Percentiles rank a stretch among this genome's conserved stretches.
phyloP scores from a whole-genome alignment of 2,888 invertebrate species.

The Napeogenes inachia region DNA sequence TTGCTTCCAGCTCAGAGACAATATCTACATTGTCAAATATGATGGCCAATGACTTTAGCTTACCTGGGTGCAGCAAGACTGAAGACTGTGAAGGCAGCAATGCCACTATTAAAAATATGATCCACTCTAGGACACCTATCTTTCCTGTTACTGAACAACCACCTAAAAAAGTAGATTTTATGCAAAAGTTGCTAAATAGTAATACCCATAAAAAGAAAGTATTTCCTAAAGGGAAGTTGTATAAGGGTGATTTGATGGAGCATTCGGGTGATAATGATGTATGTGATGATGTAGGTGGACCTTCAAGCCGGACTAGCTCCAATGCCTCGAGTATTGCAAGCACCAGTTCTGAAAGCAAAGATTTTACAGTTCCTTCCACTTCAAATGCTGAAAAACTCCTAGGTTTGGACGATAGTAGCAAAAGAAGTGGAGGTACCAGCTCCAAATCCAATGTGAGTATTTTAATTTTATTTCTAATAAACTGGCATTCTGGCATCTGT shows the following conservation, averaged over 20 bases:
- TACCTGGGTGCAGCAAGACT: conserved; percentile 64
- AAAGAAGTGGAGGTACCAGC: conserved; percentile 44
- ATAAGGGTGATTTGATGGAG: conserved; percentile 55
- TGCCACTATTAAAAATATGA: conserved; percentile 62
- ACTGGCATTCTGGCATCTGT: background rate
- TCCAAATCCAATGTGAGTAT: conserved; percentile 52
- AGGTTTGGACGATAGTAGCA: conserved; percentile 54
- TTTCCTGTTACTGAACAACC: conserved; percentile 41
- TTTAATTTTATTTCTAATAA: conserved; percentile 4
- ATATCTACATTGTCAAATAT: conserved; percentile 58
- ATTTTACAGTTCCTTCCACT: conserved; percentile 63
- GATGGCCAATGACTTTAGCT: conserved; percentile 50
- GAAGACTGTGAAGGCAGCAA: conserved; percentile 57
- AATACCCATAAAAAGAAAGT: conserved; percentile 61
- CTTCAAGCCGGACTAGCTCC: conserved; percentile 58
- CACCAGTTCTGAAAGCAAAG: conserved; percentile 59
- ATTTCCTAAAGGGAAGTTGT: conserved; percentile 66
- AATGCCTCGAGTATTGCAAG: conserved; percentile 65
- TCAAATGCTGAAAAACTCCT: conserved; percentile 67
- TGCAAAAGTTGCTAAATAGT: conserved; percentile 64
- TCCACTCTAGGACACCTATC: conserved; percentile 44
- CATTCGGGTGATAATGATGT: conserved; percentile 46
- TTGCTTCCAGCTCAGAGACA: conserved; percentile 66
- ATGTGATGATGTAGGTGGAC: conserved; percentile 47
- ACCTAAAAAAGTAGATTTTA: conserved; percentile 59